A percentile compares a stretch with the other conserved stretches of the same genome.
These are phyloP conservation scores for Erethizon dorsatum DNA, from an alignment of 2,797 vertebrate genomes.

Conservation along the genomic window DNA sequence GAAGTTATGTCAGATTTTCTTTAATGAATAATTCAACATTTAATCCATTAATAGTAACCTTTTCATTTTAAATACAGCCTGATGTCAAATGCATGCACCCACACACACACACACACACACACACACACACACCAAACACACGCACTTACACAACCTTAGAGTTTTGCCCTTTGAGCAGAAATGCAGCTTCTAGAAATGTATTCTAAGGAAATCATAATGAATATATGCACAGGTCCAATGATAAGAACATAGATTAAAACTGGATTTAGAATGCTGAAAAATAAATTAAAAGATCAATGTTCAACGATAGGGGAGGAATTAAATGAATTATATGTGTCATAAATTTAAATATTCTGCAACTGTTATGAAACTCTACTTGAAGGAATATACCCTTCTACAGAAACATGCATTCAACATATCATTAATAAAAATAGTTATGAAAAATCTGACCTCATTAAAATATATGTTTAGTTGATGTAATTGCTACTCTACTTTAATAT, in stretches of 20 bases:
- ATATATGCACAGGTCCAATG: conserved; percentile 6
- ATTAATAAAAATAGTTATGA: conserved; percentile 2
- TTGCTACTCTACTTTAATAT: background rate
- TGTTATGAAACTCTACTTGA: background rate
- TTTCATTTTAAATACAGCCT: conserved; percentile 76
- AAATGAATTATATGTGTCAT: background rate
- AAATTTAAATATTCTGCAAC: background rate
- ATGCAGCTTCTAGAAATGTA: conserved; percentile 34
- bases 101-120: background rate
- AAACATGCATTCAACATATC: background rate
- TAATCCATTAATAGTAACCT: conserved; percentile 69
- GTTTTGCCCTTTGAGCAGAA: conserved; percentile 45
- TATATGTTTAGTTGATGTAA: background rate
- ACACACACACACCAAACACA: background rate
- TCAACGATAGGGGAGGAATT: background rate
- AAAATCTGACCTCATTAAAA: background rate
- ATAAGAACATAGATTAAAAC: conserved; percentile 35
- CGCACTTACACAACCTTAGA: background rate
- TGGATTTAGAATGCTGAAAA: conserved; percentile 60
- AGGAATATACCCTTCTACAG: background rate
- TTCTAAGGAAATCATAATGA: conserved; percentile 57
- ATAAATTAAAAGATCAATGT: background rate
- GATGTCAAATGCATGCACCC: background rate
- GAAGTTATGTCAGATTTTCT: conserved; percentile 67
- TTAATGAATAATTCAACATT: conserved; percentile 76